Conservation (phyloP, 1,140 invertebrate species). For the honey bee (Apis mellifera) region Amel_HAv3.1 CM009937.2:5600001-5600500, state of each 20-base stretch:
- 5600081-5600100: neutral
- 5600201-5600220: neutral
- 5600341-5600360: neutral
- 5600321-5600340: neutral
- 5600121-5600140: neutral
- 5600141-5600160: conserved; percentile 34
- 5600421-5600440: no score
- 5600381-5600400: no score
- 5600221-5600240: neutral
- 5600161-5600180: conserved; percentile 6
- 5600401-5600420: no score
- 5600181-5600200: conserved; percentile 11
- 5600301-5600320: neutral
- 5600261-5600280: neutral
- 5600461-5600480: neutral
- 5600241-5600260: no score
- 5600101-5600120: conserved; percentile 14
- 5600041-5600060: neutral
- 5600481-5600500: neutral
- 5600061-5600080: neutral
- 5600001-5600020: neutral
- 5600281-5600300: neutral
- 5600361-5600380: neutral
- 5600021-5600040: neutral
- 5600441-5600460: no score